phyloP scores from a whole-genome alignment of 2,113 vertebrate genomes.

The Nycticryphes semicollaris region DNA sequence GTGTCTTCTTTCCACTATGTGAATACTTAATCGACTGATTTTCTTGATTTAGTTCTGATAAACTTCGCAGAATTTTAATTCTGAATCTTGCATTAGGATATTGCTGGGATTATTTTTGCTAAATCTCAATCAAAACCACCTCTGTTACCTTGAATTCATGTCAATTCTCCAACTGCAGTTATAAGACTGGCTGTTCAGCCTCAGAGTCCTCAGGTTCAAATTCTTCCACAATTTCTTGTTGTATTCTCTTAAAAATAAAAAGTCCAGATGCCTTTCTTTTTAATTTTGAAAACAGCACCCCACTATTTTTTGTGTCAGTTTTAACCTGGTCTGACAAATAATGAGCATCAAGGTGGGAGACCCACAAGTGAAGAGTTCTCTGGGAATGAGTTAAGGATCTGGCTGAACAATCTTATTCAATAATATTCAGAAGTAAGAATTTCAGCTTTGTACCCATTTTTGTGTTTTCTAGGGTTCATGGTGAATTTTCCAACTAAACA shows the following conservation, averaged over 20 bases:
- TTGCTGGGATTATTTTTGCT: background rate
- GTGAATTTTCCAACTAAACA: background rate
- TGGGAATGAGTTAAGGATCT: background rate
- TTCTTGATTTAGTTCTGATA: background rate
- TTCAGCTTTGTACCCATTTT: background rate
- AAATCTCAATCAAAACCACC: background rate
- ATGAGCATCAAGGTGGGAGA: background rate
- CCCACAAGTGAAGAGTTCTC: background rate
- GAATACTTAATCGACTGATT: background rate
- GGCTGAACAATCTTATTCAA: background rate
- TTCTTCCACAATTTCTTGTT: background rate
- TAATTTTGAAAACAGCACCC: background rate
- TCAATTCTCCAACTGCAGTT: background rate
- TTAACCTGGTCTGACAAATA: background rate
- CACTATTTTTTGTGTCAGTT: background rate
- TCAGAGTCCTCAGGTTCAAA: background rate
- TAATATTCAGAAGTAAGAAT: background rate
- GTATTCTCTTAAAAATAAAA: background rate
- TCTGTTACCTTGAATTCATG: background rate
- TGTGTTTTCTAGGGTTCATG: too few species aligned
- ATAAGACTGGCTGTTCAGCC: background rate
- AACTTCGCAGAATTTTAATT: background rate
- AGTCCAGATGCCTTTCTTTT: background rate
- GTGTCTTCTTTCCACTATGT: background rate
- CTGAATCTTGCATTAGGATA: background rate